Evolutionary conservation across 2,797 vertebrate species (phyloP).

Genomic region (Moxostoma hubbsi): DNA sequence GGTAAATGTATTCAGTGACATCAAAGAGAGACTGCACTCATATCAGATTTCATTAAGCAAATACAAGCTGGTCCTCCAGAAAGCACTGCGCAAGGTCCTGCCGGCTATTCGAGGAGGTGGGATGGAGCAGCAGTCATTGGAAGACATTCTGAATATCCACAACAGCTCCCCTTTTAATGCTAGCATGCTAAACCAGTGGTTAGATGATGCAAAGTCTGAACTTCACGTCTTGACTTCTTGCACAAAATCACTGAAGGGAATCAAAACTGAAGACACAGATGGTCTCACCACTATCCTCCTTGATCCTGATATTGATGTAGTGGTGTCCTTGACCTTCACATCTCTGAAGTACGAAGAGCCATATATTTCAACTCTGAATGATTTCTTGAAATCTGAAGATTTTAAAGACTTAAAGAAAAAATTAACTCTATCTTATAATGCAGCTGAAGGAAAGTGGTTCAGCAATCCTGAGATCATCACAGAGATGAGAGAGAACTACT

Average conservation of each 20-base stretch:
- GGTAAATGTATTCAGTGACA: neutral
- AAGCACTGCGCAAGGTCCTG: neutral
- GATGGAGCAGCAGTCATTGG: constrained; percentile 1
- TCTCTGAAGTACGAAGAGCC: constrained; percentile 47
- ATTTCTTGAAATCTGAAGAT: neutral
- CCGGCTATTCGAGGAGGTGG: neutral
- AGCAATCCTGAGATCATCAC: neutral
- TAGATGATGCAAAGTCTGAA: neutral
- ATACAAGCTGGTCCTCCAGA: constrained; percentile 38
- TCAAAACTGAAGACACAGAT: neutral
- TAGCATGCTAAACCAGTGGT: neutral
- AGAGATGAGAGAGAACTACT: constrained; percentile 4
- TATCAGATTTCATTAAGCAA: neutral
- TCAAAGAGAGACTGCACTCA: neutral
- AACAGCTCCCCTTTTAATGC: neutral
- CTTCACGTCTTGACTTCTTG: neutral
- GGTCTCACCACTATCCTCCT: neutral
- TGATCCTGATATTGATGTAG: constrained; percentile 11
- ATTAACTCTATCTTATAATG: neutral
- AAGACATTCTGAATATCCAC: constrained; percentile 18
- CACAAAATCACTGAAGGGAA: neutral
- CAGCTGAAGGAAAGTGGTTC: neutral
- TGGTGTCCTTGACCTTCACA: constrained; percentile 51
- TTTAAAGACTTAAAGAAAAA: neutral
- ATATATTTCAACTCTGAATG: constrained; percentile 1